Conservation (phyloP, 2,797 vertebrate species). For the Onychomys leucogaster region DNA sequence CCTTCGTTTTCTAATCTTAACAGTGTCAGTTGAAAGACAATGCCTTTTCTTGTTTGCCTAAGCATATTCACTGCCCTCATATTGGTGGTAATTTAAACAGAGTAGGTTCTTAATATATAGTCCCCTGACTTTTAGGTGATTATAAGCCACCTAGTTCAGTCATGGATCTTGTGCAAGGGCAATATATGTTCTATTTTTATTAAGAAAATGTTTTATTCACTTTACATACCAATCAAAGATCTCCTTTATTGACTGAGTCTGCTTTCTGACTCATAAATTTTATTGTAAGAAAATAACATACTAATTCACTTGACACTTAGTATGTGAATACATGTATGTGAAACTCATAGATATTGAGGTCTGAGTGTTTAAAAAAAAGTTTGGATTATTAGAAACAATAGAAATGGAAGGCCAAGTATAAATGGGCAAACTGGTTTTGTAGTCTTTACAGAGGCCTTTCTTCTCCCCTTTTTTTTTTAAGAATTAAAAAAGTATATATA, state of each 20-base stretch:
- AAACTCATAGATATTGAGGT: neutral
- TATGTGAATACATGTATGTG: neutral
- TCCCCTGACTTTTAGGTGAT: neutral
- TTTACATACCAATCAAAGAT: no score
- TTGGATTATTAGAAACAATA: neutral
- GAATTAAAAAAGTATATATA: neutral
- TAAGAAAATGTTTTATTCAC: no score
- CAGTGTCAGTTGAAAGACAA: neutral
- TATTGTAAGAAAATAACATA: slow-evolving; percentile 21
- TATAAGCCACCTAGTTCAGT: neutral
- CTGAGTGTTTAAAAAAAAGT: neutral
- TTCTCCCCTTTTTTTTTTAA: neutral
- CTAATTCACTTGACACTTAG: neutral
- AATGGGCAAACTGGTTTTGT: neutral
- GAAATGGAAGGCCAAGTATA: neutral
- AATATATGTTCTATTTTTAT: neutral
- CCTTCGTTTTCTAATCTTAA: neutral
- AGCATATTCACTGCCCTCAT: neutral
- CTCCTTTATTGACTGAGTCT: neutral
- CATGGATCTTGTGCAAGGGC: neutral
- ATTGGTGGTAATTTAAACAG: no score
- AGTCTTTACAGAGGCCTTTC: neutral
- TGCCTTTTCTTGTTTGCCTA: neutral
- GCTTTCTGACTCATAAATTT: neutral
- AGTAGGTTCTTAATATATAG: neutral